Evolutionary conservation across 2,797 vertebrate genomes (phyloP).

Genomic region (Channallabes apus): DNA sequence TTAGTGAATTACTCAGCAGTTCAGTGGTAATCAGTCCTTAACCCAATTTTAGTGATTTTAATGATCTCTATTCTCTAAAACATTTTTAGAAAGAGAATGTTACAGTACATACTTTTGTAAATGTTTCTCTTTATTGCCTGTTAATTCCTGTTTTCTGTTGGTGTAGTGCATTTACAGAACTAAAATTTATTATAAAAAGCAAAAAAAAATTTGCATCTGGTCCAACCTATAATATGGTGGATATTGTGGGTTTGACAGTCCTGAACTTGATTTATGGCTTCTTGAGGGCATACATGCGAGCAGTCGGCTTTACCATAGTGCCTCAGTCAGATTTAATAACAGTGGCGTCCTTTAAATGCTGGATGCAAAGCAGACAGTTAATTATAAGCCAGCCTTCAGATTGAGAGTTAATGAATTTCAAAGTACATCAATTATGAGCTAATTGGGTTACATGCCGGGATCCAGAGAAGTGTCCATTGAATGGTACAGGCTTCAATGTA

Average conservation of each 20-base stretch:
- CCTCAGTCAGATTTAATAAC: constrained; percentile 62
- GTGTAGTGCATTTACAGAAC: background rate
- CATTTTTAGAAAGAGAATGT: background rate
- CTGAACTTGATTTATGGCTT: constrained; percentile 43
- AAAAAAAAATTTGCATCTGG: background rate
- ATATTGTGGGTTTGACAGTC: background rate
- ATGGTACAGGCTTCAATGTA: constrained; percentile 51
- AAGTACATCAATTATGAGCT: constrained; percentile 83
- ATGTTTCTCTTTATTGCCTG: background rate
- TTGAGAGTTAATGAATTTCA: constrained; percentile 84
- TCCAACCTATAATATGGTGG: background rate
- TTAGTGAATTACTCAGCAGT: no score
- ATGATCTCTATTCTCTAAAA: no score
- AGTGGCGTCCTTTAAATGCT: constrained; percentile 69
- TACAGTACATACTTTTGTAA: background rate
- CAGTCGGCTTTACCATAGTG: constrained; percentile 46
- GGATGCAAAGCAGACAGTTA: constrained; percentile 78
- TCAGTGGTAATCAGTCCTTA: no score
- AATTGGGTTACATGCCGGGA: constrained; percentile 75
- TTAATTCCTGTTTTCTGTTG: background rate
- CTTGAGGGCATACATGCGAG: constrained; percentile 24
- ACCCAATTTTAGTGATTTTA: no score
- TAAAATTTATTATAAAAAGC: constrained; percentile 3
- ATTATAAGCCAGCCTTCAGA: constrained; percentile 78
- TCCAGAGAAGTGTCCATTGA: constrained; percentile 52